A percentile compares a stretch with the other conserved stretches of the same genome.
Evolutionary conservation across 2,113 vertebrate species (phyloP).

Genomic region (Heterocephalus glaber): DNA sequence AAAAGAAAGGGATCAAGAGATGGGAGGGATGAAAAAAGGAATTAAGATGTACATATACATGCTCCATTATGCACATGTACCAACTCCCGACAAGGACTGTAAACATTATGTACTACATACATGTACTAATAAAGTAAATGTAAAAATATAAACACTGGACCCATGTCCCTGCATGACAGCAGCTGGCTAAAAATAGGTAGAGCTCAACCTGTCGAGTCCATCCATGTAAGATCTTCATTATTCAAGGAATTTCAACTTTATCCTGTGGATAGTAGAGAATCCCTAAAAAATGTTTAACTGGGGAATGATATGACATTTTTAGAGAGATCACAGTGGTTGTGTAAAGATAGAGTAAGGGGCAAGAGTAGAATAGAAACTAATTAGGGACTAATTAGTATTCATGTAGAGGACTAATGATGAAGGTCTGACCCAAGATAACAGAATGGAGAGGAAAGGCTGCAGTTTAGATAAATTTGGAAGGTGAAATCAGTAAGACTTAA

Average conservation of each 20-base stretch:
- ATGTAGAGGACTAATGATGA: neutral
- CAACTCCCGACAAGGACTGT: neutral
- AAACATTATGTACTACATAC: neutral
- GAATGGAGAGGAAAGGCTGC: neutral
- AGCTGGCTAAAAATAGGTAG: neutral
- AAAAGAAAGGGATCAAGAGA: neutral
- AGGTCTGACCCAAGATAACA: neutral
- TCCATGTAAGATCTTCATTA: neutral
- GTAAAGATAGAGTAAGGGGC: neutral
- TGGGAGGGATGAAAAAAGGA: neutral
- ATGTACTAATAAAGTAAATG: neutral
- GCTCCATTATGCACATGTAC: neutral
- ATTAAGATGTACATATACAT: neutral
- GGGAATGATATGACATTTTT: constrained; percentile 4
- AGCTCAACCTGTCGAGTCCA: neutral
- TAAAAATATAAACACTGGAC: neutral
- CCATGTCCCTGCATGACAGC: neutral
- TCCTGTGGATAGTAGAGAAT: neutral
- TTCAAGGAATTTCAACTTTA: neutral
- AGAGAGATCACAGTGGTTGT: neutral
- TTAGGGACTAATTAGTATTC: neutral
- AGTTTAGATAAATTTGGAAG: neutral
- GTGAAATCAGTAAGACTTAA: neutral
- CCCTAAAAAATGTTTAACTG: constrained; percentile 32
- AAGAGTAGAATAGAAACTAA: neutral